Base-by-base conservation (phyloP, 2,113 vertebrate species). In the Neoarius graeffei region DNA sequence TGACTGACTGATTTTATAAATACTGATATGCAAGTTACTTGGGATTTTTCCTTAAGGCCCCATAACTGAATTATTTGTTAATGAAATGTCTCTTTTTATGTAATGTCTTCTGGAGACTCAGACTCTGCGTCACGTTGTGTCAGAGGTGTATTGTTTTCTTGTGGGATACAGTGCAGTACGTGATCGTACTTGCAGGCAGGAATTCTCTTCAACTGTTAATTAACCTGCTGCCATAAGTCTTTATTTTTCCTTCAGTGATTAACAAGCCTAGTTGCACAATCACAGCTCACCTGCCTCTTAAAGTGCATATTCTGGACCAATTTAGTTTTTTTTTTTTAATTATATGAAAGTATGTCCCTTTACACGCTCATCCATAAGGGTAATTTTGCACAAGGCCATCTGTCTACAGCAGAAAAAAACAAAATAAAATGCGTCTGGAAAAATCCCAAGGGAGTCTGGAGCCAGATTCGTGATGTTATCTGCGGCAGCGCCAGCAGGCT, bases 121-220 rank as follows among this genome's bases (percentile, higher is more conserved):
- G 17, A 56, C 52, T 59, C 14, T 64, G 23, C 69, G 60, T 57
- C 19, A 27, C 15, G 30, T 17, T 77, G 27, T 56, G 23, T 15
- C 84, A 9, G 60, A 52, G 85, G n/a, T 30, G 80, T 66, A 80
- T 79, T 80, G 85, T 74, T 79, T 77, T 86, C 76, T 54, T 4
- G 7, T 66, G 10, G 19, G 76, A 64, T 60, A 54, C n/a, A 67
- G n/a, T 81, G 60, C 60, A 80, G 17, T 19, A 30, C 54, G 9
- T 69, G 19, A 35, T 48, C 13, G 7, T 56, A 66, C 25, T 23
- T 25, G 14, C 14, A 8, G 86, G 27, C 86, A 35, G 48, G 7
- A 42, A 56, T 64, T 84, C 19, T 66, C 20, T 66, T 88, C 25
- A 50, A 17, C 14, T 64, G 48, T 54, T 77, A 84, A 88, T 88